Base-by-base conservation (phyloP, 2,113 vertebrate genomes). In the Salvelinus sp. region DNA sequence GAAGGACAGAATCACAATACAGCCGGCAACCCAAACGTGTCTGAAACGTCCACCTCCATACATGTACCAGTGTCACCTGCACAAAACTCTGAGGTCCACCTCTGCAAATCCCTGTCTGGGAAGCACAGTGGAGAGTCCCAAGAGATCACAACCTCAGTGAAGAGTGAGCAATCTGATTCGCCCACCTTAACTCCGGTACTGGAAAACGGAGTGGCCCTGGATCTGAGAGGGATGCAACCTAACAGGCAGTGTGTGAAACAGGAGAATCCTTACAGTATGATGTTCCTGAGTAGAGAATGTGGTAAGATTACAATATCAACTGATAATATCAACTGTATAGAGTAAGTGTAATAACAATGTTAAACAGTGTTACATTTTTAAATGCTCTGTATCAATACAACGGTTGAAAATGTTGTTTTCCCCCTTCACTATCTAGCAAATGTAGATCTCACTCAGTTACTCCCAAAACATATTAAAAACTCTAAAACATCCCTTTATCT, bases 271-370 rank as follows among this genome's bases (percentile, higher is more conserved):
- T 95, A 95, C 90, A 92, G 93, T 83, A 92, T 95, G 90, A 94
- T 95, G 82, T 96, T 96, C 93, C 95, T 95, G 92, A 96, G 88
- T 94, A 92, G 94, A 91, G 96, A 98, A 83, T 94, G 94, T 92
- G 97, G 97, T 98, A 95, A 96, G 95, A 94, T 88, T 88, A 77
- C 87, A 73, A 90, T 87, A 25, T 25, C 25, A 25, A 25, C 25
- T 91, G 93, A 96, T 97, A 33, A 6, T 33, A 33, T 33, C 30
- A 33, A 33, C 6, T 6, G 33, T 33, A 33, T 33, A 33, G 33
- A 33, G 33, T 33, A 33, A 6, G 33, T 33, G 33, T 33, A 33
- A 33, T 33, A 33, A 33, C 33, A 33, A 33, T 33, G 33, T 33
- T 6, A 33, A 33, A 33, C 6, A 6, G 33, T 33, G 33, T 33